A percentile compares a stretch with the other conserved stretches of the same genome.
Evolutionary conservation across 2,113 vertebrate genomes (phyloP).

Genomic region (Vombatus ursinus): DNA sequence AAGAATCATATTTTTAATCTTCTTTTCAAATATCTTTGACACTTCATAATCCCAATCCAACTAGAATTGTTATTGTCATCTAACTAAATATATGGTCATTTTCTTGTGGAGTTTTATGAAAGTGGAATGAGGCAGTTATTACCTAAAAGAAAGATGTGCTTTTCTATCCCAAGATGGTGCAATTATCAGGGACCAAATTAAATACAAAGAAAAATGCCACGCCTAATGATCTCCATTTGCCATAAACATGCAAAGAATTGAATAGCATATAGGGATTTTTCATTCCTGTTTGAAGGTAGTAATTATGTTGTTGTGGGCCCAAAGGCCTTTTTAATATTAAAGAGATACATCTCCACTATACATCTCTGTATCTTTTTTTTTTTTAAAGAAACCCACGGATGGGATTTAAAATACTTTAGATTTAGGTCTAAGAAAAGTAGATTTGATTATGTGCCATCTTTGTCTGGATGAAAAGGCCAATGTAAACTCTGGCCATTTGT

Average conservation of each 20-base stretch:
- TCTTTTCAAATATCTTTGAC: constrained; percentile 32
- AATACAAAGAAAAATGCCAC: constrained; percentile 51
- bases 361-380: constrained; percentile 32
- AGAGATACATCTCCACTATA: constrained; percentile 43
- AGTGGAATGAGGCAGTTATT: constrained; percentile 45
- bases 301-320: constrained; percentile 39
- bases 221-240: constrained; percentile 44
- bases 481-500: not conserved
- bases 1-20: constrained; percentile 21
- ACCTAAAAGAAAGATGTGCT: constrained; percentile 50
- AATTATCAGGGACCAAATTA: constrained; percentile 51
- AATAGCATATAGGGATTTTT: constrained; percentile 36
- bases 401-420: constrained; percentile 32
- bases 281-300: constrained; percentile 34
- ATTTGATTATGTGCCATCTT: constrained; percentile 16
- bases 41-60: constrained; percentile 30
- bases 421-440: constrained; percentile 2
- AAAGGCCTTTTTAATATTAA: constrained; percentile 57
- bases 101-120: constrained; percentile 45
- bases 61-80: constrained; percentile 42
- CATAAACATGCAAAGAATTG: constrained; percentile 39
- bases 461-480: not conserved
- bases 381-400: constrained; percentile 47
- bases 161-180: constrained; percentile 14
- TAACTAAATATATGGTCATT: constrained; percentile 28